phyloP scores from a whole-genome alignment of 1,140 invertebrate genomes.

The Drosophila kepulauana region DNA sequence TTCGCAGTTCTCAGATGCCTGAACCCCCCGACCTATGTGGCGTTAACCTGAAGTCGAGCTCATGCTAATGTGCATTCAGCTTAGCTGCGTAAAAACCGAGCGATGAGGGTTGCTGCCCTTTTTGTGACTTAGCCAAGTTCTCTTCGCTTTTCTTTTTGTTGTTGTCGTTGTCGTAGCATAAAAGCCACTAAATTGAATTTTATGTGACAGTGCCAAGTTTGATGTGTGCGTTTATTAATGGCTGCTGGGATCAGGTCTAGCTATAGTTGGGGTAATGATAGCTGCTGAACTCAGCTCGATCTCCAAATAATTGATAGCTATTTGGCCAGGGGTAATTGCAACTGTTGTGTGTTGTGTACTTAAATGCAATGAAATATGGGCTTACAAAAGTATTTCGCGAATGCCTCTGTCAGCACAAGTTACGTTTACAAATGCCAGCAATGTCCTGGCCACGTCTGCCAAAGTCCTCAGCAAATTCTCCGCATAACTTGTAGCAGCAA shows the following conservation, averaged over 20 bases:
- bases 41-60: constrained; percentile 38
- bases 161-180: constrained; percentile 38
- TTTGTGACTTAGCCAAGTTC: constrained; percentile 36
- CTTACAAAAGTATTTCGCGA: constrained; percentile 62
- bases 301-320: constrained; percentile 45
- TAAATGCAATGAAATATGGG: constrained; percentile 79
- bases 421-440: constrained; percentile 67
- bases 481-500: constrained; percentile 74
- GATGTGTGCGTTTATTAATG: constrained; percentile 81
- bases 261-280: constrained; percentile 30
- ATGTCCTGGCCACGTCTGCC: constrained; percentile 48
- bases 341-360: constrained; percentile 16
- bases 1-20: background rate
- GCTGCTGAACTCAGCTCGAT: constrained; percentile 13
- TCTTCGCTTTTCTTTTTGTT: constrained; percentile 19
- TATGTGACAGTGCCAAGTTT: constrained; percentile 76
- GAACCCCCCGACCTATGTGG: background rate
- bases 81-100: constrained; percentile 55
- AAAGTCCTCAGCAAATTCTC: constrained; percentile 52
- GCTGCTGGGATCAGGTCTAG: constrained; percentile 42
- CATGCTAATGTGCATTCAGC: constrained; percentile 78
- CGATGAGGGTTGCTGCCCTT: constrained; percentile 59
- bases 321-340: constrained; percentile 62
- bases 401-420: constrained; percentile 52
- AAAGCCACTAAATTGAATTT: constrained; percentile 78